phyloP scores from a whole-genome alignment of 2,113 vertebrate species.

The Nannospalax galili region DNA sequence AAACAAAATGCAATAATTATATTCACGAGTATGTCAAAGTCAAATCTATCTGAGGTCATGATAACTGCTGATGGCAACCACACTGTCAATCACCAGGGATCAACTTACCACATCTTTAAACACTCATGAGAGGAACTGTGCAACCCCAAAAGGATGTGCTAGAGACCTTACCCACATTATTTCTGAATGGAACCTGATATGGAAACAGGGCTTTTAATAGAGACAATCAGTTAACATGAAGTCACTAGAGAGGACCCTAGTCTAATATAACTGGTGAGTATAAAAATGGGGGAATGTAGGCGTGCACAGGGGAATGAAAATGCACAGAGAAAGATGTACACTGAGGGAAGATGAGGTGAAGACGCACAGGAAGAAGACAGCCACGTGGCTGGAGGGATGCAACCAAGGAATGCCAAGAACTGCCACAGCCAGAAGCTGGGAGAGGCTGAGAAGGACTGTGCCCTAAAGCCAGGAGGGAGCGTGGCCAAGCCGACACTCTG shows the following conservation, averaged over 20 bases:
- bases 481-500: not conserved
- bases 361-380: not conserved
- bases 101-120: not conserved
- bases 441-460: not conserved
- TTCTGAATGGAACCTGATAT: not conserved
- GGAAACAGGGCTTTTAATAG: not conserved
- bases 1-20: not conserved
- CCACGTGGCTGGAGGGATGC: not conserved
- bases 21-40: not conserved
- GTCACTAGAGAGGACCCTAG: not conserved
- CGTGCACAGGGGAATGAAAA: not conserved
- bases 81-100: not conserved
- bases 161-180: not conserved
- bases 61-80: not conserved
- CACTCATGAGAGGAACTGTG: not conserved
- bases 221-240: not conserved
- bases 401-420: not conserved
- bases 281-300: not conserved
- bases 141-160: not conserved
- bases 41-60: not conserved
- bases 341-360: not conserved
- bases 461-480: not conserved
- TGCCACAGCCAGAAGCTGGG: not conserved
- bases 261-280: not conserved
- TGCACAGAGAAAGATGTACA: not conserved